Evolutionary conservation across 1,140 invertebrate genomes (phyloP), one percentile per base, ranked within the genome.

Genomic region (Leptinotarsa lineolata): DNA sequence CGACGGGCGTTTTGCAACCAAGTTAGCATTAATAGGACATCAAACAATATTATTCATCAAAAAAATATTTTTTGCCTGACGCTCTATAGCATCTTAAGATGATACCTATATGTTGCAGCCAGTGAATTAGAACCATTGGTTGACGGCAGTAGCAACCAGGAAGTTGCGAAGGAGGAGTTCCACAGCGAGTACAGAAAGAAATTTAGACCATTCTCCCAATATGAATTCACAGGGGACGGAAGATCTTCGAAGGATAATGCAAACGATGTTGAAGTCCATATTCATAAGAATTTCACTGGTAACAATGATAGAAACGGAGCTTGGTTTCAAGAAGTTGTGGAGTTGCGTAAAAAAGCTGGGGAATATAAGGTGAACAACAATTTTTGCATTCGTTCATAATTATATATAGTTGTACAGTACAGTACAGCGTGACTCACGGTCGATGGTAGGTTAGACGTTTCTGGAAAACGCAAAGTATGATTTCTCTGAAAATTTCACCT

Each of bases 281-380:
- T 74, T 48, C 74, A 73, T 69, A 77, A 78, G 75, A 73, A 79
- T 71, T 82, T 82, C 81, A 82, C 83, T 74, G 83, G 84, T 81
- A 85, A 30, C 46, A 54, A 70, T 69, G 77, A 77, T 61, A 81
- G 79, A 48, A 81, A 87, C 78, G 87, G 89, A 80, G 89, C 91
- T 78, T 94, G 93, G 93, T 94, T 92, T 86, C 89, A 89, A 78
- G 93, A 94, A 85, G 93, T 96, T 80, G 89, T 95, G 81, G 94
- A 96, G 86, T 88, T 96, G 76, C 90, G 94, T 80, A 94, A 94
- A 85, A 94, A 95, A 84, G 95, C 95, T 83, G 94, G 93, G 80
- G 94, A 96, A 85, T 96, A 96, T 86, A 95, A 95, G 91, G 94
- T 95, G 46, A 48, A 88, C 86, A 85, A 60, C 13, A 46, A 46